Percentiles rank a stretch among this genome's conserved stretches.
Evolutionary conservation across 2,797 vertebrate genomes (phyloP).

Genomic region (Echeneis naucrates): DNA sequence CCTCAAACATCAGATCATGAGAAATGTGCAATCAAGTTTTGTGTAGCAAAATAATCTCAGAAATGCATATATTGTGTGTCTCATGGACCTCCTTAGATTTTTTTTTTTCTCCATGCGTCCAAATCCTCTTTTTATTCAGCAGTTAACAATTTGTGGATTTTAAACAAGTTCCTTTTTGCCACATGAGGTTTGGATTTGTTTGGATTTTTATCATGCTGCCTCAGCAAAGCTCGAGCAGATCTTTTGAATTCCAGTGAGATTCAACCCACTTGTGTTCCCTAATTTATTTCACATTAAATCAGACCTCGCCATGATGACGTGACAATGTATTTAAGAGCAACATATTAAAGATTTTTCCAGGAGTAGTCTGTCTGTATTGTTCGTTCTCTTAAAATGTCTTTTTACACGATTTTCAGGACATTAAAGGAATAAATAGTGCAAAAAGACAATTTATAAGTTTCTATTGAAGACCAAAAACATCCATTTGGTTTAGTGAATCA

Average conservation of each 20-base stretch:
- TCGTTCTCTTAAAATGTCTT: conserved; percentile 11
- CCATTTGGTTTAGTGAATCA: conserved; percentile 10
- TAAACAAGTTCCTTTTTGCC: background rate
- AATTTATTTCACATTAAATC: conserved; percentile 6
- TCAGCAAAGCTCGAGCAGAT: background rate
- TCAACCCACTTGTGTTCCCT: background rate
- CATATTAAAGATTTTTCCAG: conserved; percentile 63
- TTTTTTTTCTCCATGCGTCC: conserved; percentile 6
- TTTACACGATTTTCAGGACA: conserved; percentile 23
- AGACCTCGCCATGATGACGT: conserved; percentile 13
- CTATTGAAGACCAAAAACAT: background rate
- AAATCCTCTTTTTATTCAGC: conserved; percentile 6
- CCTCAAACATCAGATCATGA: conserved; percentile 8
- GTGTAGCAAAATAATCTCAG: conserved; percentile 20
- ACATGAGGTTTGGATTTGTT: background rate
- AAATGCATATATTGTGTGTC: background rate
- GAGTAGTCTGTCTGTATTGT: conserved; percentile 2
- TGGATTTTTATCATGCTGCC: background rate
- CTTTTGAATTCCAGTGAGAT: conserved; percentile 6
- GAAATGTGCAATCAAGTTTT: conserved; percentile 24
- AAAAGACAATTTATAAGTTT: conserved; percentile 21
- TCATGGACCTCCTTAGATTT: background rate
- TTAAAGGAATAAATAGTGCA: conserved; percentile 54
- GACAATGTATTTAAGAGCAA: conserved; percentile 34
- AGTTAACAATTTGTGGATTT: background rate